phyloP scores from a whole-genome alignment of 2,888 invertebrate genomes.

The Drosophila austrosaltans region DNA sequence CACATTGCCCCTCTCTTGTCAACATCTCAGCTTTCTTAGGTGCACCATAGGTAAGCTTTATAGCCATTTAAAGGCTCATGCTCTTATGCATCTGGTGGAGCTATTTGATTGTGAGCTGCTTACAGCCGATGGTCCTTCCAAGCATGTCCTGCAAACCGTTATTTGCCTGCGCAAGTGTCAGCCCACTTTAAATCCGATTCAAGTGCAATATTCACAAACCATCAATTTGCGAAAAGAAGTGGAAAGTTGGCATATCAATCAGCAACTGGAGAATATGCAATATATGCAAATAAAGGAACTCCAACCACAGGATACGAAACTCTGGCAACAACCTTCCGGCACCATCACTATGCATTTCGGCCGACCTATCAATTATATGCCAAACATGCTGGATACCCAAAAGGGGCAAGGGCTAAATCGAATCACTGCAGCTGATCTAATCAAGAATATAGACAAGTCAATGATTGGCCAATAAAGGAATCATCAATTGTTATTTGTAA shows the following conservation, averaged over 20 bases:
- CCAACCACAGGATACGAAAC: neutral
- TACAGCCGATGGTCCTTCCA: neutral
- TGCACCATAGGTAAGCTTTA: conserved; percentile 31
- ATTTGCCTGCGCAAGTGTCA: neutral
- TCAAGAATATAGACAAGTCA: neutral
- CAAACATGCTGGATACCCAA: neutral
- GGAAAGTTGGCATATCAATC: conserved; percentile 1
- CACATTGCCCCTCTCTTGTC: conserved; percentile 49
- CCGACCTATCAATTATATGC: conserved; percentile 7
- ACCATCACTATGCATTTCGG: conserved; percentile 29
- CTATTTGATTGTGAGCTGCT: conserved; percentile 20
- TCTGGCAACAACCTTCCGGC: conserved; percentile 18
- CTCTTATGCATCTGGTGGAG: conserved; percentile 32
- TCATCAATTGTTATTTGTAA: no score
- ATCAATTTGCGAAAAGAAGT: conserved; percentile 16
- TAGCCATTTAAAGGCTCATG: neutral
- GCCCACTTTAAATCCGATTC: neutral
- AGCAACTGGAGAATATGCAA: neutral
- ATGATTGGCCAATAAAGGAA: neutral
- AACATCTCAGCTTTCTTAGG: conserved; percentile 26
- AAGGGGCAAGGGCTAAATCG: neutral
- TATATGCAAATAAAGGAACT: conserved; percentile 30
- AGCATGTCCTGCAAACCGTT: neutral
- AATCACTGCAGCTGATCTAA: neutral
- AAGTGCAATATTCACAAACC: conserved; percentile 15